phyloP scores from a whole-genome alignment of 2,113 vertebrate species.

The Boulengerochromis microlepis region DNA sequence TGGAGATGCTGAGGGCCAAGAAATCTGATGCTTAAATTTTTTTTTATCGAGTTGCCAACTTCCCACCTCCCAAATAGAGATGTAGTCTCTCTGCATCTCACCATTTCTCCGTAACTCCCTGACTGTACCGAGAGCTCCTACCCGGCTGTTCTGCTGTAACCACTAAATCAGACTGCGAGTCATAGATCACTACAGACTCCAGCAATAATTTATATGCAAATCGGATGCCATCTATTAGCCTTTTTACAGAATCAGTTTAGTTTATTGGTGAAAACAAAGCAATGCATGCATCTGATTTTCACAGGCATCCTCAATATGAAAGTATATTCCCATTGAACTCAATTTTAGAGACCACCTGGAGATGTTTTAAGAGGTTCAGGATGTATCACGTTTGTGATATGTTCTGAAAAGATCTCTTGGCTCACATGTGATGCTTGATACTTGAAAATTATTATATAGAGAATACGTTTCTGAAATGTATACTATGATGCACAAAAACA shows the following conservation, averaged over 20 bases:
- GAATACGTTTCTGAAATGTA: neutral
- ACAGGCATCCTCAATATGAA: neutral
- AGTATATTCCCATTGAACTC: conserved; percentile 10
- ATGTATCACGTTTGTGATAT: neutral
- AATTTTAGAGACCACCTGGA: conserved; percentile 10
- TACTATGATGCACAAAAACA: neutral
- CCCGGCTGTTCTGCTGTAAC: conserved; percentile 4
- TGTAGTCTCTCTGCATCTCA: neutral
- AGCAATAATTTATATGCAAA: conserved; percentile 73
- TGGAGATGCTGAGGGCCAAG: neutral
- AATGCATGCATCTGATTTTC: conserved; percentile 41
- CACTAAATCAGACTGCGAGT: conserved; percentile 48
- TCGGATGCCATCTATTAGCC: conserved; percentile 73
- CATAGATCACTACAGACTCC: conserved; percentile 63
- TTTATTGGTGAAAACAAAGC: conserved; percentile 60
- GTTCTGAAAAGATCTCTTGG: neutral
- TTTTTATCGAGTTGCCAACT: neutral
- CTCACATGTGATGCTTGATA: neutral
- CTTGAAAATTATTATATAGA: neutral
- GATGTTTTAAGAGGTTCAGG: conserved; percentile 38
- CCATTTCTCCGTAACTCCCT: neutral
- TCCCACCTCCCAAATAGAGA: neutral
- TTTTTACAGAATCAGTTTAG: conserved; percentile 64
- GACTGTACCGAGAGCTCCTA: neutral
- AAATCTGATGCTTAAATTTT: conserved; percentile 6